These are phyloP conservation scores for Micrasema longulum DNA, from an alignment of 1,140 invertebrate species.

Conservation along the genomic window DNA sequence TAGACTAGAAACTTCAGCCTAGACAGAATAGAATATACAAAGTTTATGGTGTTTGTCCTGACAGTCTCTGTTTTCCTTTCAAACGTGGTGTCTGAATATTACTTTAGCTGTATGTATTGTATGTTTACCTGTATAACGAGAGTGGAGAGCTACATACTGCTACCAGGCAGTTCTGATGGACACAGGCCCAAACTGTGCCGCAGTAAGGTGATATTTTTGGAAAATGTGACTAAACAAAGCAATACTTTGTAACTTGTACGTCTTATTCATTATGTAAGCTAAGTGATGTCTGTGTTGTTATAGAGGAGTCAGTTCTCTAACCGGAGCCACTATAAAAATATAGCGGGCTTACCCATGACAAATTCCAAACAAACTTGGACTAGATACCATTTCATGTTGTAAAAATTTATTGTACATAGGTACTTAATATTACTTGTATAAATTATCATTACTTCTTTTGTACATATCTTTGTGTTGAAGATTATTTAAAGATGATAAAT, in stretches of 20 bases:
- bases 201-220: constrained; percentile 74
- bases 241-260: constrained; percentile 76
- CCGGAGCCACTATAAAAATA: constrained; percentile 39
- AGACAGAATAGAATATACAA: constrained; percentile 50
- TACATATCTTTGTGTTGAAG: constrained; percentile 55
- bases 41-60: constrained; percentile 50
- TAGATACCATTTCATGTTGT: constrained; percentile 52
- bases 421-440: constrained; percentile 55
- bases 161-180: constrained; percentile 8
- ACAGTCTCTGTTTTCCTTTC: constrained; percentile 49
- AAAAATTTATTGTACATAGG: constrained; percentile 55
- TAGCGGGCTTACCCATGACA: constrained; percentile 40
- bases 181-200: constrained; percentile 47
- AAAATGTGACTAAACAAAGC: constrained; percentile 76
- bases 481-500: constrained; percentile 53
- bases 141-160: constrained; percentile 39
- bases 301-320: constrained; percentile 46
- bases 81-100: constrained; percentile 52
- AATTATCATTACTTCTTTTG: constrained; percentile 53
- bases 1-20: constrained; percentile 49
- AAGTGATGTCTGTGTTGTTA: constrained; percentile 52
- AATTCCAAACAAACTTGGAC: constrained; percentile 46
- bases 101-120: constrained; percentile 52
- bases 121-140: constrained; percentile 46
- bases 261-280: constrained; percentile 61